phyloP scores from a whole-genome alignment of 2,113 vertebrate genomes.

The Chiloscyllium plagiosum region DNA sequence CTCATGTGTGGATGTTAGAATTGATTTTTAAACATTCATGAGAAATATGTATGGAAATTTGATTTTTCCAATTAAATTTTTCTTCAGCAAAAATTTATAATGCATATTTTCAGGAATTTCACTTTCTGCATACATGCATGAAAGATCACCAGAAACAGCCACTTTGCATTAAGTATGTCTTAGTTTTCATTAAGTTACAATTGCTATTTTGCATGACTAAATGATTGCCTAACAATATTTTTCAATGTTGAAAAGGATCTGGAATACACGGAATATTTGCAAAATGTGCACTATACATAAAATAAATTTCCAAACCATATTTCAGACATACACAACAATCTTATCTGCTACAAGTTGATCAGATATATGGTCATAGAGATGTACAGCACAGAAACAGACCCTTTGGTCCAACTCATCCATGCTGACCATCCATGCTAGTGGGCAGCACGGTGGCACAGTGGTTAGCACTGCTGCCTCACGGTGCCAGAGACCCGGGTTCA shows the following conservation, averaged over 20 bases:
- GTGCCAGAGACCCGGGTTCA: no score
- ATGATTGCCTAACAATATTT: background rate
- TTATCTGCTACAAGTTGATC: background rate
- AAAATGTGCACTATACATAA: background rate
- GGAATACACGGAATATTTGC: background rate
- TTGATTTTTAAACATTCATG: no score
- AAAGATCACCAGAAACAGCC: background rate
- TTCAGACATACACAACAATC: background rate
- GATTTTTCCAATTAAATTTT: background rate
- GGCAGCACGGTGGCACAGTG: no score
- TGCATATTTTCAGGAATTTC: background rate
- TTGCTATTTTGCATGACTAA: background rate
- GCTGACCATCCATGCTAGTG: no score
- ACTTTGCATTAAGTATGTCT: background rate
- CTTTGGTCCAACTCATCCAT: no score
- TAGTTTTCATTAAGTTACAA: background rate
- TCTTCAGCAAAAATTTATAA: background rate
- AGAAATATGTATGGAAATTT: background rate
- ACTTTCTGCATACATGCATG: background rate
- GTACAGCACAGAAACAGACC: no score
- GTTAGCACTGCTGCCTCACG: no score
- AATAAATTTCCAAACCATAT: background rate
- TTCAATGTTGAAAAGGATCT: background rate
- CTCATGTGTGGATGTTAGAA: background rate
- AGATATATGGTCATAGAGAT: background rate